Percentiles rank a stretch among this genome's conserved stretches.
Evolutionary conservation across 2,888 invertebrate genomes (phyloP).

Genomic region (Lissocephala sabroskyi): DNA sequence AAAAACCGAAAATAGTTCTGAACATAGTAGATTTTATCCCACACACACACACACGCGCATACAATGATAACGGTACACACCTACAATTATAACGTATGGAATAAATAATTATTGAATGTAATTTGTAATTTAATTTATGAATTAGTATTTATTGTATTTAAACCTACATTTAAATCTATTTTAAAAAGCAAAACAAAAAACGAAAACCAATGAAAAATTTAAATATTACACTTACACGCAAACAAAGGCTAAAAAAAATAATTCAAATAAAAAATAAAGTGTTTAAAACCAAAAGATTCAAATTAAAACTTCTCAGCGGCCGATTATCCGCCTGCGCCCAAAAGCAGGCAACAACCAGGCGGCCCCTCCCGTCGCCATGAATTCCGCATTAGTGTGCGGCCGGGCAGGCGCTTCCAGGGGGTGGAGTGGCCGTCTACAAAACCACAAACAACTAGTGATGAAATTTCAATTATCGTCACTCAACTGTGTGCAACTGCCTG

Average conservation of each 20-base stretch:
- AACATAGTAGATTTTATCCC: constrained; percentile 62
- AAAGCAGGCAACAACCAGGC: constrained; percentile 30
- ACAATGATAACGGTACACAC: too few species aligned
- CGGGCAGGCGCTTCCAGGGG: too few species aligned
- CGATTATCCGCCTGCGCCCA: constrained; percentile 20
- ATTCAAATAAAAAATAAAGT: constrained; percentile 57
- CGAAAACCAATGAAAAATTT: constrained; percentile 18
- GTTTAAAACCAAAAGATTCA: constrained; percentile 57
- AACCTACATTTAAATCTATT: constrained; percentile 58
- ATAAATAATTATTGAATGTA: constrained; percentile 49
- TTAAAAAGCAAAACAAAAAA: constrained; percentile 34
- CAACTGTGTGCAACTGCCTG: constrained; percentile 46
- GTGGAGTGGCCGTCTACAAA: constrained; percentile 32
- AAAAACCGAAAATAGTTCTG: constrained; percentile 32
- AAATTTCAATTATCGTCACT: constrained; percentile 66
- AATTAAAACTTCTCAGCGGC: not conserved
- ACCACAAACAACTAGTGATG: constrained; percentile 65
- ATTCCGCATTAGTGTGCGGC: constrained; percentile 51
- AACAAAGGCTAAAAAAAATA: constrained; percentile 38
- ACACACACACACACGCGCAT: too few species aligned
- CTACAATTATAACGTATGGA: constrained; percentile 1
- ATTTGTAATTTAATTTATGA: constrained; percentile 57
- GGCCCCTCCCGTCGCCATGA: constrained; percentile 32
- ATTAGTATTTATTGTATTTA: constrained; percentile 67
- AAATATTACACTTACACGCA: constrained; percentile 34